These are phyloP conservation scores for Tonatia bakeri DNA, from an alignment of 2,113 vertebrate species.

Conservation along the genomic window DNA sequence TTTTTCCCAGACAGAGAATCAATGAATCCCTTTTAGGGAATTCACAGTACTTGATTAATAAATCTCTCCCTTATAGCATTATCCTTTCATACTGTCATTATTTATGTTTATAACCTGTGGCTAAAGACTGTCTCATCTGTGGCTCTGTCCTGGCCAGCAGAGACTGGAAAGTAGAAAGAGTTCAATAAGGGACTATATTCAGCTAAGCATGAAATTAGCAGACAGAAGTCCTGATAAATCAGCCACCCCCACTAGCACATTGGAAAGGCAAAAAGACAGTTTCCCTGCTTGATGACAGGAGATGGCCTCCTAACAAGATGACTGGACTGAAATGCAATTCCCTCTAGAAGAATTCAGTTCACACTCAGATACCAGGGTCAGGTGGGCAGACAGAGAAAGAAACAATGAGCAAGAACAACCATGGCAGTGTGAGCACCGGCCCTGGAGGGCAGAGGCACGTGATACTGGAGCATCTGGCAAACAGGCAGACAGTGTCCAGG, in stretches of 20 bases:
- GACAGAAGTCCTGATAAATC: conserved; percentile 5
- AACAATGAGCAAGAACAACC: background rate
- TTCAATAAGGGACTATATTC: background rate
- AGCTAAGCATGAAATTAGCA: conserved; percentile 45
- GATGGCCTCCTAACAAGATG: background rate
- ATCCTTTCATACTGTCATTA: background rate
- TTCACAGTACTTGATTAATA: background rate
- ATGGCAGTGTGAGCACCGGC: background rate
- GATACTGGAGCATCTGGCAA: background rate
- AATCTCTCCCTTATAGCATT: background rate
- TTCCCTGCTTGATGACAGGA: background rate
- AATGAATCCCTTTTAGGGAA: background rate
- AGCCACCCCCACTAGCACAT: background rate
- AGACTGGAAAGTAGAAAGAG: conserved; percentile 11
- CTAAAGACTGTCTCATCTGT: background rate
- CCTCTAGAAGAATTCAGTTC: background rate
- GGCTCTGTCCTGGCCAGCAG: background rate
- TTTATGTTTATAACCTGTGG: background rate
- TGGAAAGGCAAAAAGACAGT: background rate
- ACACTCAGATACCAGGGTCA: background rate
- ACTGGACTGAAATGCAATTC: background rate
- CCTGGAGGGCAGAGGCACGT: fast-evolving
- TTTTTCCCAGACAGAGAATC: background rate
- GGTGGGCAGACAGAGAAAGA: background rate
- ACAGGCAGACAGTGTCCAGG: background rate